Conservation (phyloP, 2,888 invertebrate genomes). For the Nomada goodeniana region DNA sequence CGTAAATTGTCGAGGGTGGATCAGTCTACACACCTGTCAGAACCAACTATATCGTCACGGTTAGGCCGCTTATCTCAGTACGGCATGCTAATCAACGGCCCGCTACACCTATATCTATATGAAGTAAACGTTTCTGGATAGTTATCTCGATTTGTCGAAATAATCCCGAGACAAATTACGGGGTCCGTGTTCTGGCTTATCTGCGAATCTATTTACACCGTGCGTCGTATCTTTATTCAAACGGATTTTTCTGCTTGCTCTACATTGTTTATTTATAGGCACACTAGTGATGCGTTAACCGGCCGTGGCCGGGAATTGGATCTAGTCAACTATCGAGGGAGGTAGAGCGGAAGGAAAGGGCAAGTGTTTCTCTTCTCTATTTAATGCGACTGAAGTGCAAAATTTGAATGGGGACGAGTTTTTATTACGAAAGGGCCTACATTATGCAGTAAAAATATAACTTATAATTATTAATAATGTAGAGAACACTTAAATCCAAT, state of each 20-base stretch:
- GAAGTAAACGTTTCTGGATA: slow-evolving; percentile 71
- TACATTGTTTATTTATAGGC: no score
- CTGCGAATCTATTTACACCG: slow-evolving; percentile 68
- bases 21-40: slow-evolving; percentile 69
- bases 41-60: slow-evolving; percentile 78
- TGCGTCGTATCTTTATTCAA: not conserved
- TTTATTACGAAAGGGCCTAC: no score
- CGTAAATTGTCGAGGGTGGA: slow-evolving; percentile 75
- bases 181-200: slow-evolving; percentile 73
- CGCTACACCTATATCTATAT: slow-evolving; percentile 70
- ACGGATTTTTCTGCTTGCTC: not conserved
- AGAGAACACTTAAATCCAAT: no score
- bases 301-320: no score
- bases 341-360: no score
- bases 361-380: no score
- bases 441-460: no score
- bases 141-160: slow-evolving; percentile 82
- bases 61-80: slow-evolving; percentile 82
- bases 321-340: no score
- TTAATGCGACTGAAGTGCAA: no score
- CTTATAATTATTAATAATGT: no score
- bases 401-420: no score
- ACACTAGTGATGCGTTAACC: no score
- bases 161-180: slow-evolving; percentile 81
- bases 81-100: slow-evolving; percentile 82